Conservation (phyloP, 1,140 invertebrate genomes). For the Temnothorax nylanderi region DNA sequence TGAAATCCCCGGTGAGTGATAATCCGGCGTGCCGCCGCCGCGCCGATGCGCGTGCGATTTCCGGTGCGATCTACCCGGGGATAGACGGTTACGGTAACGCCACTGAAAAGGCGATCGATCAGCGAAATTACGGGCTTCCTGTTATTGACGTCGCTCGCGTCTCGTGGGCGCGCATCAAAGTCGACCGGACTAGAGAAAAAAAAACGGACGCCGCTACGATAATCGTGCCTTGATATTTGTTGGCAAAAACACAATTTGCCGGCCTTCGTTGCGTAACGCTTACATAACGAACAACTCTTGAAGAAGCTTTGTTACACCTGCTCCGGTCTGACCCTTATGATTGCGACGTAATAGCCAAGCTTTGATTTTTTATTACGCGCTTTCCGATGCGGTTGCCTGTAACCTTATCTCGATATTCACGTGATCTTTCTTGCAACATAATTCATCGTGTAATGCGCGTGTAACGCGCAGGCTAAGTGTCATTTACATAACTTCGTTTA, state of each 20-base stretch:
- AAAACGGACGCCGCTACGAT: neutral
- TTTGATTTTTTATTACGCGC: constrained; percentile 8
- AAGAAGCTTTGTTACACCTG: neutral
- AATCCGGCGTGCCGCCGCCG: constrained; percentile 35
- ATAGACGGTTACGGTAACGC: constrained; percentile 8
- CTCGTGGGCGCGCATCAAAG: neutral
- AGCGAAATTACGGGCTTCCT: constrained; percentile 44
- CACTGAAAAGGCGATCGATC: constrained; percentile 18
- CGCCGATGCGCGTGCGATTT: constrained; percentile 39
- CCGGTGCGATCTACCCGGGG: constrained; percentile 12
- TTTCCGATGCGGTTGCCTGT: neutral
- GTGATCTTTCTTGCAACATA: neutral
- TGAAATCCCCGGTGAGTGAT: constrained; percentile 75
- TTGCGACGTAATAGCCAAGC: neutral
- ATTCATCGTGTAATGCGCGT: neutral
- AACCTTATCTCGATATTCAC: constrained; percentile 23
- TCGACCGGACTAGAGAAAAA: neutral
- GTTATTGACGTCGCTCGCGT: constrained; percentile 12
- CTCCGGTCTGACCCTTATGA: neutral
- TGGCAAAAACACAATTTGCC: neutral
- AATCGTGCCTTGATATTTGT: neutral
- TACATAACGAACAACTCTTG: neutral
- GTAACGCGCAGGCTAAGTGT: neutral
- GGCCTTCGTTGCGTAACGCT: neutral
- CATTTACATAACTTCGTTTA: neutral